Percentiles rank a stretch among this genome's conserved stretches.
Evolutionary conservation across 2,888 invertebrate species (phyloP).

Genomic region (Pollenia labialis): DNA sequence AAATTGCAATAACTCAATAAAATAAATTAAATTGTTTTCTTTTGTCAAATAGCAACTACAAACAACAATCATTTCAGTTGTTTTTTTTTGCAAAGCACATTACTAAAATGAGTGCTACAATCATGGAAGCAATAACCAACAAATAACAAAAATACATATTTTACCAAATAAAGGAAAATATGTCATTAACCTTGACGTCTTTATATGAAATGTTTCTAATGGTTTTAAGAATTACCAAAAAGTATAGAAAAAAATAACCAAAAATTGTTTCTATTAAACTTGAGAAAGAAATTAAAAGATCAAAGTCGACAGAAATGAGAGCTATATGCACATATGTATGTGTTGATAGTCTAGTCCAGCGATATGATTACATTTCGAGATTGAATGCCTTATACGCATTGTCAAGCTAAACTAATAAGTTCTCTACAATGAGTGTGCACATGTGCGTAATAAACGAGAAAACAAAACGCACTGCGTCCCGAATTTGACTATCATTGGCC

Average conservation of each 20-base stretch:
- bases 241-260: slow-evolving; percentile 14
- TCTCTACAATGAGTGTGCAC: too few relatives aligned
- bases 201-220: slow-evolving; percentile 52
- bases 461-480: too few relatives aligned
- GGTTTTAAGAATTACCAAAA: slow-evolving; percentile 59
- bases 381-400: too few relatives aligned
- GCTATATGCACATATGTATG: background rate
- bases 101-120: slow-evolving; percentile 59
- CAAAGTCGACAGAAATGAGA: background rate
- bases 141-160: slow-evolving; percentile 45
- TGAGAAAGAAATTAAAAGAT: background rate
- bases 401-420: too few relatives aligned
- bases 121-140: slow-evolving; percentile 31
- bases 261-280: too few relatives aligned
- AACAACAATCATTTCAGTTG: slow-evolving; percentile 6
- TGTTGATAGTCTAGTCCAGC: background rate
- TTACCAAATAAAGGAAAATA: slow-evolving; percentile 30
- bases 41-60: slow-evolving; percentile 52
- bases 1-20: slow-evolving; percentile 67
- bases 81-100: slow-evolving; percentile 28
- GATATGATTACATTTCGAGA: too few relatives aligned
- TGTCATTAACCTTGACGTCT: slow-evolving; percentile 72
- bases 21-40: slow-evolving; percentile 67
- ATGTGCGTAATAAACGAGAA: too few relatives aligned
- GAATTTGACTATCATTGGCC: too few relatives aligned